Evolutionary conservation across 1,140 invertebrate genomes (phyloP).

Genomic region (Sycophila sp.): DNA sequence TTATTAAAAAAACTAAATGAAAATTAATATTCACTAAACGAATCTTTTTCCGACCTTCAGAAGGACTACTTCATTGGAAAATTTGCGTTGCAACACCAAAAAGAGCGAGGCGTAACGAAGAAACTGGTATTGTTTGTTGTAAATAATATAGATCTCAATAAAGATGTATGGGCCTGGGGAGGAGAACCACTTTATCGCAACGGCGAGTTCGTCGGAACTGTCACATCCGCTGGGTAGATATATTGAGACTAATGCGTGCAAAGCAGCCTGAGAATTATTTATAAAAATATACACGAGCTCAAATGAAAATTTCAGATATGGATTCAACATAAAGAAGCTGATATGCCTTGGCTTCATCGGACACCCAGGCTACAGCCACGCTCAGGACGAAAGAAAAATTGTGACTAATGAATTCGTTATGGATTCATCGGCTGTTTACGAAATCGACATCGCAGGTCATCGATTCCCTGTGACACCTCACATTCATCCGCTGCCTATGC

Average conservation of each 20-base stretch:
- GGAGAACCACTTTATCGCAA: conserved; percentile 81
- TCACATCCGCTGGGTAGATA: conserved; percentile 80
- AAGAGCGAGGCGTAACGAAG: conserved; percentile 74
- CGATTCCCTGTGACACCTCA: conserved; percentile 72
- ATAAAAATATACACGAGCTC: neutral
- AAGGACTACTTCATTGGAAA: conserved; percentile 80
- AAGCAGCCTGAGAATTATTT: too few relatives aligned
- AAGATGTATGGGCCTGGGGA: conserved; percentile 84
- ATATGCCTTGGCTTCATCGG: conserved; percentile 76
- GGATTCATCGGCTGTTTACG: conserved; percentile 69
- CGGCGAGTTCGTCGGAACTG: conserved; percentile 76
- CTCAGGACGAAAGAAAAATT: conserved; percentile 35
- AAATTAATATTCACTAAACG: neutral
- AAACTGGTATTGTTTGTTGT: conserved; percentile 79
- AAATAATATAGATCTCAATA: conserved; percentile 77
- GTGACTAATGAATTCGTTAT: conserved; percentile 76
- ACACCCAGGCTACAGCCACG: conserved; percentile 50
- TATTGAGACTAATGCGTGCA: neutral
- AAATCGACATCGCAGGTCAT: conserved; percentile 76
- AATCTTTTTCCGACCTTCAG: conserved; percentile 44
- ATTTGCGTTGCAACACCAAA: conserved; percentile 76
- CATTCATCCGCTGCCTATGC: conserved; percentile 66
- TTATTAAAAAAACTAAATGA: neutral
- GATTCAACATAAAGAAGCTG: conserved; percentile 72
- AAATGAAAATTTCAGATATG: conserved; percentile 66